Evolutionary conservation across 2,113 vertebrate species (phyloP).

Genomic region (Dolichotis patagonum): DNA sequence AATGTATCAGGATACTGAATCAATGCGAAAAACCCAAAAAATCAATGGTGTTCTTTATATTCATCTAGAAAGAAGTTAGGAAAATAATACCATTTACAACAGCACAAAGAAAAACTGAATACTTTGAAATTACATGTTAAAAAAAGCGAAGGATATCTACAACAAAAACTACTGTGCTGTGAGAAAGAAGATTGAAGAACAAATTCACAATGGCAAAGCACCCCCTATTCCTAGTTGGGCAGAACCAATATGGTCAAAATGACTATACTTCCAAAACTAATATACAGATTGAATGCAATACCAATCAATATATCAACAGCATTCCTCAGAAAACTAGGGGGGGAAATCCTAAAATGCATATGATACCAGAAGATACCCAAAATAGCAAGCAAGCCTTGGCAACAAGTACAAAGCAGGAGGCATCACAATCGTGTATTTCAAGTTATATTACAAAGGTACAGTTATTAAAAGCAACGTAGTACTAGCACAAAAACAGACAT

Average conservation of each 20-base stretch:
- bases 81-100: neutral
- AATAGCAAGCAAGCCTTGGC: neutral
- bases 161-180: neutral
- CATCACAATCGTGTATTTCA: neutral
- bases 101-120: neutral
- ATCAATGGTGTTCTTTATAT: neutral
- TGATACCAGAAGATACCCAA: neutral
- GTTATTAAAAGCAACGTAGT: too few species aligned
- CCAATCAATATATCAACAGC: neutral
- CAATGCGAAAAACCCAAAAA: neutral
- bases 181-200: too few species aligned
- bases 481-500: neutral
- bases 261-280: too few species aligned
- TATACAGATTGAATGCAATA: too few species aligned
- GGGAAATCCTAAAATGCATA: neutral
- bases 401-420: neutral
- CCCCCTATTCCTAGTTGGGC: too few species aligned
- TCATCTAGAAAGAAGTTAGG: neutral
- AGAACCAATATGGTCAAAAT: too few species aligned
- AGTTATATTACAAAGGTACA: neutral
- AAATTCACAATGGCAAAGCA: too few species aligned
- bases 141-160: neutral
- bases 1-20: neutral
- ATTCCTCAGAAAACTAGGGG: neutral
- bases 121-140: neutral